phyloP scores from a whole-genome alignment of 2,888 invertebrate species.

The Dastarcus helophoroides region DNA sequence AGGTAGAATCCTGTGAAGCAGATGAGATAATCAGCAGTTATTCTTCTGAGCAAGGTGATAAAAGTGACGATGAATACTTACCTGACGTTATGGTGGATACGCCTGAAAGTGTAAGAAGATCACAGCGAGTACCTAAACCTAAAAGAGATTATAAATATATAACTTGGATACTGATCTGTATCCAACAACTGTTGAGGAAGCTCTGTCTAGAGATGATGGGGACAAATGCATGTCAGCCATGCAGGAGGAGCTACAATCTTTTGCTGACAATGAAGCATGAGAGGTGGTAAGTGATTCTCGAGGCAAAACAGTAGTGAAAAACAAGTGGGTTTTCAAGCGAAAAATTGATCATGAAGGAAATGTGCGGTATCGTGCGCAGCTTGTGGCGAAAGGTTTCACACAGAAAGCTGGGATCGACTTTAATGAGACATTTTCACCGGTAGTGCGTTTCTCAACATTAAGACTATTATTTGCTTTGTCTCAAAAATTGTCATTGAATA shows the following conservation, averaged over 20 bases:
- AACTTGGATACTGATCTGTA: background rate
- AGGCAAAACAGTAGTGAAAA: constrained; percentile 1
- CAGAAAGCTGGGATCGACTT: constrained; percentile 1
- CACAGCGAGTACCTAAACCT: no score
- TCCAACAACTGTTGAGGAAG: background rate
- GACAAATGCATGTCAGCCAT: background rate
- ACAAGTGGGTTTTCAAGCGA: constrained; percentile 3
- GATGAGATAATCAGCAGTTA: no score
- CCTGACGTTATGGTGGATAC: no score
- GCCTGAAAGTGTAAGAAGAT: no score
- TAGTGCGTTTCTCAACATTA: no score
- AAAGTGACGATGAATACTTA: no score
- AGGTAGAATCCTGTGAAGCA: no score
- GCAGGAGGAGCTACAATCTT: background rate
- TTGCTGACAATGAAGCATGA: background rate
- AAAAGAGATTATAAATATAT: no score
- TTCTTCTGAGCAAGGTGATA: constrained; percentile 6
- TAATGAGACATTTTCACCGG: constrained; percentile 2
- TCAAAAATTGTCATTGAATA: no score
- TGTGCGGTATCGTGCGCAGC: background rate
- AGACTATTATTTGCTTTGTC: no score
- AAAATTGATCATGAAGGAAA: background rate
- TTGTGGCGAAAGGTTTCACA: constrained; percentile 3
- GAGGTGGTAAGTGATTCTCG: background rate
- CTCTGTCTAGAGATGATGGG: background rate